Evolutionary conservation across 2,888 invertebrate genomes (phyloP), one percentile per base, ranked within the genome.

Genomic region (Cataglyphis cursor): DNA sequence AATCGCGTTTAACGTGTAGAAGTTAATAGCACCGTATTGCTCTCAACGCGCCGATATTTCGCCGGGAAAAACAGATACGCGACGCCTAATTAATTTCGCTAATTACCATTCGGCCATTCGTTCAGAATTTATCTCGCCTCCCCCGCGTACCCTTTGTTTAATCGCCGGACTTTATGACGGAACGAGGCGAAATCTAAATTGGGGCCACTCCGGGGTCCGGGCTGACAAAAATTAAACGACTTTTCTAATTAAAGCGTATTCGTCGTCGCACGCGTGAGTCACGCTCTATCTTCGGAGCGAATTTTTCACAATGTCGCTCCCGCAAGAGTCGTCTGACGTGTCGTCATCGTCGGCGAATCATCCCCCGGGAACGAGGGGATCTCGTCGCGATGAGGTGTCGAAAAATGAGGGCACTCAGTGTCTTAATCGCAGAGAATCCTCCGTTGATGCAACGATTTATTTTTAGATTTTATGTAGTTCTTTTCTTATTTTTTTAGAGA

Each of bases 281-380:
- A 68, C 57, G 24, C 61, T 61, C 15, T 73, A 73, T 73, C 73
- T 66, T 81, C 61, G 73, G 81, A 73, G 24, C 62, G 51, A 68
- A 83, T 83, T 83, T 73, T 83, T 83, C 73, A 72, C 81, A 66
- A 38, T 57, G 51, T 66, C 66, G 76, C 38, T 51, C 59, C 66
- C 57, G 28, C 41, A 15, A 62, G 28, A 66, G 74, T 59, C 57
- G 74, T 59, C 57, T 41, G 73, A 81, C 64, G 72, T 59, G 80
- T 81, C 80, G 31, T 78, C 72, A 48, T 80, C 72, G 28, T 61
- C 72, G 35, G 78, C 24, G 59, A 80, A 61, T 80, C 72, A 24
- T 48, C 59, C 59, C 72, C n/a, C 44, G 72, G 59, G 72, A 80
- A 61, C 41, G 44, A 65, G 28, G 51, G 81, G 81, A 62, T 81